These are phyloP conservation scores for Mythimna pallens DNA, from an alignment of 2,888 invertebrate genomes.

Conservation along the genomic window DNA sequence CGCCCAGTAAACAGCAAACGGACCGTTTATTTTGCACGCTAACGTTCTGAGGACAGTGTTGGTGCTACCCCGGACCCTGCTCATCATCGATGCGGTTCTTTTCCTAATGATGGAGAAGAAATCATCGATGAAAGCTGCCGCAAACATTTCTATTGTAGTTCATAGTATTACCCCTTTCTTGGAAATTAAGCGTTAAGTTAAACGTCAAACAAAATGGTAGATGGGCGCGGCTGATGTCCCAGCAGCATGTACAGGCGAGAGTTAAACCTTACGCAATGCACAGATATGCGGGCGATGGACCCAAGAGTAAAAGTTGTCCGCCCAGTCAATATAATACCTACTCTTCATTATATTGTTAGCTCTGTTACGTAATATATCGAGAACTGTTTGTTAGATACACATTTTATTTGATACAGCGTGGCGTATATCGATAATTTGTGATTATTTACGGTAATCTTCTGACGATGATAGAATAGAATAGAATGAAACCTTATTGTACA, in stretches of 20 bases:
- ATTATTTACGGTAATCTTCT: neutral
- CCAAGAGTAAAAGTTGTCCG: constrained; percentile 34
- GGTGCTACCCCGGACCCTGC: no score
- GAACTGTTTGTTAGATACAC: neutral
- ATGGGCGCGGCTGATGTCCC: constrained; percentile 1
- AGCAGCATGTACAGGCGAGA: neutral
- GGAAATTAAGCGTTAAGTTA: neutral
- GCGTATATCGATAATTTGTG: neutral
- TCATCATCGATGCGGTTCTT: no score
- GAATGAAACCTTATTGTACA: no score
- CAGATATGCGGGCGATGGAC: constrained; percentile 24
- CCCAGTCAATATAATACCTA: neutral
- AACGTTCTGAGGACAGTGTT: no score
- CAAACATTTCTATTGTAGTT: no score
- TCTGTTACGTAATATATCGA: neutral
- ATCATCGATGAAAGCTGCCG: no score
- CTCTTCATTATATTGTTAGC: neutral
- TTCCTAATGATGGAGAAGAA: no score
- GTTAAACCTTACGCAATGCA: constrained; percentile 18
- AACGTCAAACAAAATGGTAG: neutral
- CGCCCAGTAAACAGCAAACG: no score
- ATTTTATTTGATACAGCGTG: neutral
- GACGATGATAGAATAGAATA: no score
- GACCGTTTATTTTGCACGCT: no score
- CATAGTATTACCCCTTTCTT: neutral